Evolutionary conservation across 2,888 invertebrate genomes (phyloP), one percentile per base, ranked within the genome.

Genomic region (Macrosoma leucophasiata): DNA sequence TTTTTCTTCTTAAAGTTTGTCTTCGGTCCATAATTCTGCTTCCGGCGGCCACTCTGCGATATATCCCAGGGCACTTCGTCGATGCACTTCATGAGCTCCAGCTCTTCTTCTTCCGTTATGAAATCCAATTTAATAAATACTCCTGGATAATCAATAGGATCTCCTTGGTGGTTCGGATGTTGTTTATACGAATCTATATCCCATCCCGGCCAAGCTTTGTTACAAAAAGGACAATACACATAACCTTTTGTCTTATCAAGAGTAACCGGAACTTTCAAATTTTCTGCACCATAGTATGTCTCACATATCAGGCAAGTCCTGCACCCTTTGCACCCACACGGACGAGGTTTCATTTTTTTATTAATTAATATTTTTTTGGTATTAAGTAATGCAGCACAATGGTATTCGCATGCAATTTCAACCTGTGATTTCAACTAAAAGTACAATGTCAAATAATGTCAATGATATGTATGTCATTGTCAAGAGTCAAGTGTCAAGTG

Each of bases 11-110:
- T 98, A 68, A 99, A 99, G 75, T 99, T 99, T 6, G 97, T 96
- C 78, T 97, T 98, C 0, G 99, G 99, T 1, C 99, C 99, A 74
- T 91, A 98, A 72, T 99, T 99, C 88, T 98, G 98, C 70, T 99
- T 99, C 36, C 95, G 87, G 31, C 98, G 86, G 0, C 98, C 98
- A 67, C 97, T 98, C 71, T 98, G 98, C 0, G 98, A 98, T 19
- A 86, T 81, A 48, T 92, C 91, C 98, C 98, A 99, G 0, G 92
- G 90, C 43, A 93, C 82, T 39, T 84, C 76, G 62, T 98, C 96
- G 7, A 98, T 88, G 33, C 88, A 85, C 29, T 84, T 65, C 39
- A 92, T 85, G 7, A 97, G 69, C 3, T 63, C 43, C 1, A 65
- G 50, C 56, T 93, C 94, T 69, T 97, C 97, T 0, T 79, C 63